Conservation (phyloP, 2,113 vertebrate species). For the Apteryx owenii region DNA sequence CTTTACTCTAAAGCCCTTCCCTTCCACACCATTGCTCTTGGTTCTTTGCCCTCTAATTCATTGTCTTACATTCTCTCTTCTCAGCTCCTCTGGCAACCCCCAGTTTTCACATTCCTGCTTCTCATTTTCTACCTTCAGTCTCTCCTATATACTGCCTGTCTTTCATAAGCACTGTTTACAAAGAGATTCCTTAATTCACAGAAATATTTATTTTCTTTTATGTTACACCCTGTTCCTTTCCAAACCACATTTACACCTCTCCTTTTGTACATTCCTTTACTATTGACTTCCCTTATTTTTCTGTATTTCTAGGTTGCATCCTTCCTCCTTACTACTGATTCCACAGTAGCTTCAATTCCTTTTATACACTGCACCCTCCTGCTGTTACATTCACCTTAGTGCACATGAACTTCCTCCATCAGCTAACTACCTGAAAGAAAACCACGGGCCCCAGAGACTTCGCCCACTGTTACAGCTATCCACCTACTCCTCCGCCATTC, state of each 20-base stretch:
- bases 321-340: background rate
- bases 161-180: background rate
- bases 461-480: background rate
- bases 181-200: background rate
- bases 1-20: background rate
- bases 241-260: background rate
- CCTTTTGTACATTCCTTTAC: background rate
- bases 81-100: background rate
- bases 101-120: background rate
- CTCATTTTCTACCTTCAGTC: background rate
- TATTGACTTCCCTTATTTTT: background rate
- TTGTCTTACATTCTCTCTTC: background rate
- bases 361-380: background rate
- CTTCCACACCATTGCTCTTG: background rate
- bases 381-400: background rate
- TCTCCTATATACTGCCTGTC: background rate
- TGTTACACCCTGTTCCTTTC: background rate
- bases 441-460: background rate
- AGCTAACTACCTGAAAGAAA: background rate
- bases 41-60: background rate
- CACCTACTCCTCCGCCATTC: background rate
- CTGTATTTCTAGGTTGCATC: background rate
- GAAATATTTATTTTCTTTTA: background rate
- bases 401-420: background rate
- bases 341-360: background rate